Evolutionary conservation across 2,113 vertebrate species (phyloP), one percentile per base, ranked within the genome.

Genomic region (Xenus cinereus): DNA sequence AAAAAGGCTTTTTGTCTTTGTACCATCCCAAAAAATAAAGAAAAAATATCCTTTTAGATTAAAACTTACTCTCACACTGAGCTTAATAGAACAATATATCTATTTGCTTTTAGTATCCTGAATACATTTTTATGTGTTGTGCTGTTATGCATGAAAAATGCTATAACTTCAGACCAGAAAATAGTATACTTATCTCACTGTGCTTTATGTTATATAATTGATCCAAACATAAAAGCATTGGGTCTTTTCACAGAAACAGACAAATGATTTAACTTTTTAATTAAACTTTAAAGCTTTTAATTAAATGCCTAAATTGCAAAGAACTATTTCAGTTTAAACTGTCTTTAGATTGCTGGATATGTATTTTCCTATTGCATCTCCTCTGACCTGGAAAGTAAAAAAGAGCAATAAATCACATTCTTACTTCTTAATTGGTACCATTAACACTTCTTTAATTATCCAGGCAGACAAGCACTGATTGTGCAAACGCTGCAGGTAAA

Each of bases 231-330:
- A 94, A 88, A 90, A 96, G 91, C 57, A 89, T 28, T 82, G 57
- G 6, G 4, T 22, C 87, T 96, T 96, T 89, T 83, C 22, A 4
- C 80, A 95, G 95, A 97, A 97, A 97, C 51, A 97, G 97, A 98
- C 95, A 97, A 97, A 97, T 98, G 95, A 98, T 98, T 98, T 98
- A 98, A 98, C 96, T 98, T 98, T 98, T 98, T 98, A 98, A 98
- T 98, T 98, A 98, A 98, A 98, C 93, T 97, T 98, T 97, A 98
- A 98, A 96, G 87, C 83, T 95, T 97, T 97, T 98, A 98, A 98
- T 98, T 98, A 98, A 98, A 98, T 94, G 84, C 82, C 97, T 98
- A 98, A 98, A 97, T 97, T 97, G 94, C 89, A 96, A 97, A 98
- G 93, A 97, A 95, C 93, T 74, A 83, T 96, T 98, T 97, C 73